Evolutionary conservation across 2,888 invertebrate species (phyloP), one percentile per base, ranked within the genome.

Genomic region (Megamerina dolium): DNA sequence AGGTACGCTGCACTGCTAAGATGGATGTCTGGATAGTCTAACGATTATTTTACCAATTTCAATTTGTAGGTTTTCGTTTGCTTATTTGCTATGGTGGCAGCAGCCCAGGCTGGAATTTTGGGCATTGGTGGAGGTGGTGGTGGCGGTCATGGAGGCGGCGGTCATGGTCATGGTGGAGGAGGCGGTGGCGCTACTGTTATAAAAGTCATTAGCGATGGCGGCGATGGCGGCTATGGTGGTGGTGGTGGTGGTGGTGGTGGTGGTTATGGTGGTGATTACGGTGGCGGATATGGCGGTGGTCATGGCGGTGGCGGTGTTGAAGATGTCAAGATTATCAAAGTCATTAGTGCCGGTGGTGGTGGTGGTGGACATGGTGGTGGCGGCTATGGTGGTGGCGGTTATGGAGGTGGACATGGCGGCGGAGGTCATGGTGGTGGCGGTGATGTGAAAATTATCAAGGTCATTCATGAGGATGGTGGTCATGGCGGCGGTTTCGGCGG

Each of bases 31-130:
- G 19, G 47, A 35, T 39, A 31, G n/a, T 46, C 47, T 47, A 41
- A 44, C 32, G 40, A 39, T 35, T 30, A 27, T 39, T 47, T 20
- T 18, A 17, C 36, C 35, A 41, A 2, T 18, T 14, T n/a, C n/a
- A n/a, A n/a, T 33, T 47, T 41, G 30, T 30, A 53, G 54, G 47
- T 53, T 43, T 53, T 54, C 48, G 46, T 53, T 30, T 54, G 53
- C 29, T 14, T 54, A 18, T 46, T 54, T 31, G 53, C 51, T 19
- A n/a, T 50, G 23, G 44, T 46, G 32, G 49, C 51, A 14, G 48
- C 40, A 16, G 43, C 49, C 9, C 50, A 50, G 33, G 54, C 54
- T 12, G 54, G 54, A 21, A 47, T 53, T 17, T 33, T 53, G 18
- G 20, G 45, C 27, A 9, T 36, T 41, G 31, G 39, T 36, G 17